Evolutionary conservation across 2,888 invertebrate genomes (phyloP).

Genomic region (Odontocolon sp.): DNA sequence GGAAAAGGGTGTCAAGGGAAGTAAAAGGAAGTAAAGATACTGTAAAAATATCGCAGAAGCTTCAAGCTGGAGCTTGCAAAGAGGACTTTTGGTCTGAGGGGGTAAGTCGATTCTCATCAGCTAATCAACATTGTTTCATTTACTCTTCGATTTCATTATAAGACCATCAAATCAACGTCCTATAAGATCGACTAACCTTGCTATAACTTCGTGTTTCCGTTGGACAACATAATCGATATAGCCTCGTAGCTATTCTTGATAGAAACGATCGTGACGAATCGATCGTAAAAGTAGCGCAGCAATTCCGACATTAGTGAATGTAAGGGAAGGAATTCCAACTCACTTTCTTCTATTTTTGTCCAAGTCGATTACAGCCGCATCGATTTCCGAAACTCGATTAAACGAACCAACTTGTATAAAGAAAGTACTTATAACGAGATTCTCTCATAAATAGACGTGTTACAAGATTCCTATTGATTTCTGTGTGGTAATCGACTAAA

Average conservation of each 20-base stretch:
- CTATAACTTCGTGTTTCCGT: not conserved
- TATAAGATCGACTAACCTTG: no score
- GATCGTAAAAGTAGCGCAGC: not conserved
- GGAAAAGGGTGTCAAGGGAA: not conserved
- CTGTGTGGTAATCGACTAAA: not conserved
- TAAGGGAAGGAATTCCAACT: not conserved
- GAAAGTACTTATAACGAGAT: no score
- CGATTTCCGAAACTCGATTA: not conserved
- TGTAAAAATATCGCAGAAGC: constrained; percentile 59
- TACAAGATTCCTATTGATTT: not conserved
- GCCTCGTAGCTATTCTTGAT: constrained; percentile 3
- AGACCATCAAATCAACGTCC: no score
- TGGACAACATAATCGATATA: not conserved
- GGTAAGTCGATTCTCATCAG: no score
- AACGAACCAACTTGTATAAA: not conserved
- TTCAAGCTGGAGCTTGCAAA: constrained; percentile 77
- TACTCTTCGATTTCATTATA: constrained; percentile 2
- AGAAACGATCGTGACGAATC: not conserved
- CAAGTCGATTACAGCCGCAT: not conserved
- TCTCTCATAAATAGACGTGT: no score
- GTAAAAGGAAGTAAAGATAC: constrained; percentile 23
- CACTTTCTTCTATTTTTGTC: not conserved
- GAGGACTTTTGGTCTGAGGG: constrained; percentile 74
- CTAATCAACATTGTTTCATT: constrained; percentile 21
- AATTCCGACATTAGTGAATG: not conserved